These are phyloP conservation scores for Morbakka virulenta DNA, from an alignment of 30 jellyfish, hydroid and myxozoan genomes.

Conservation along the genomic window DNA sequence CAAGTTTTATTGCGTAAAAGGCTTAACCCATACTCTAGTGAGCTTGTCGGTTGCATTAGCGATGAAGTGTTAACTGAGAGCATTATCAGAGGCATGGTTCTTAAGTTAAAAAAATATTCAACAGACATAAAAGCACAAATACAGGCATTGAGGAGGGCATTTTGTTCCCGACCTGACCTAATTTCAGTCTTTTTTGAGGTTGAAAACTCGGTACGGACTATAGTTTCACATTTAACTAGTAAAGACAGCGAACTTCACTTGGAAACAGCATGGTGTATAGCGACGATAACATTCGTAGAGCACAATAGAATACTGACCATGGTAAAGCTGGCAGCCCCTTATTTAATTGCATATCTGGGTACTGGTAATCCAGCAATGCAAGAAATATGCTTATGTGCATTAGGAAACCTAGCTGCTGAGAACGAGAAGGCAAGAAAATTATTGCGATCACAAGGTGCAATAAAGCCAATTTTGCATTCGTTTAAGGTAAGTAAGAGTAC, in stretches of 20 bases:
- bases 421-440: slow-evolving; percentile 44
- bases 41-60: neutral
- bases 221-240: slow-evolving; percentile 77
- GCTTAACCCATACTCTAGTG: neutral
- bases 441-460: slow-evolving; percentile 66
- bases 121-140: slow-evolving; percentile 25
- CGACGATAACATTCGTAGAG: slow-evolving; percentile 70
- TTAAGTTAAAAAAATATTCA: slow-evolving; percentile 18
- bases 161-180: slow-evolving; percentile 13
- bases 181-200: slow-evolving; percentile 67
- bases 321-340: slow-evolving; percentile 77
- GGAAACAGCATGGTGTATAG: slow-evolving; percentile 86
- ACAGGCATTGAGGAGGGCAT: slow-evolving; percentile 38
- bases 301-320: slow-evolving; percentile 24
- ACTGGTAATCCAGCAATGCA: slow-evolving; percentile 61
- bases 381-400: slow-evolving; percentile 85
- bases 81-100: slow-evolving; percentile 34
- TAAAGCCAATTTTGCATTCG: slow-evolving; percentile 66
- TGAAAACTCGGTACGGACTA: slow-evolving; percentile 51
- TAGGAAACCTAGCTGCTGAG: slow-evolving; percentile 92
- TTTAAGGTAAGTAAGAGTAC: slow-evolving; percentile 57
- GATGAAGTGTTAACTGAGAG: slow-evolving; percentile 19
- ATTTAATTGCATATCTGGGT: slow-evolving; percentile 66
- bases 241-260: slow-evolving; percentile 70
- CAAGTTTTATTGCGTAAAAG: neutral